Conservation (phyloP, 2,888 invertebrate genomes). For the Cryptosula pallasiana region DNA sequence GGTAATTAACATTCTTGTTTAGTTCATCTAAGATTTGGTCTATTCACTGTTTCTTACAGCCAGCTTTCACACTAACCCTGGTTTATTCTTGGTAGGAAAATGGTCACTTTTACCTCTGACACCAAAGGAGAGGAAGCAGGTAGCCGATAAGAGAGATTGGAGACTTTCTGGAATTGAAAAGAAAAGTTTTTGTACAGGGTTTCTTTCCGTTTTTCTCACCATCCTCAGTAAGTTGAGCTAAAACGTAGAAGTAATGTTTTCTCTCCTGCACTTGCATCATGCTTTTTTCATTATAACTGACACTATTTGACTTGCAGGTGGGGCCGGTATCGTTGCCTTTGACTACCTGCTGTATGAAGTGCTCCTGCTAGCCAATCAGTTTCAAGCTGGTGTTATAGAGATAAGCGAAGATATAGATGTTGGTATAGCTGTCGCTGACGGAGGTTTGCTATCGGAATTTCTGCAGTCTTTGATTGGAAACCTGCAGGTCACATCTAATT, state of each 20-base stretch:
- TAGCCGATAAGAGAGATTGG: conserved; percentile 1
- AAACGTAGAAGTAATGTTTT: too few species aligned
- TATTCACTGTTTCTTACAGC: too few species aligned
- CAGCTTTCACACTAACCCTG: too few species aligned
- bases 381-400: not conserved
- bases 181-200: not conserved
- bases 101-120: not conserved
- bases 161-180: not conserved
- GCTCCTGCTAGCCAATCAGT: not conserved
- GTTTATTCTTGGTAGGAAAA: not conserved
- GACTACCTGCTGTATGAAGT: conserved; percentile 17
- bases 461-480: not conserved
- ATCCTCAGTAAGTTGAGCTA: not conserved
- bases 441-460: not conserved
- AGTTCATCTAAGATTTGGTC: too few species aligned
- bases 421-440: not conserved
- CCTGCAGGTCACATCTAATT: not conserved
- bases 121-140: conserved; percentile 15
- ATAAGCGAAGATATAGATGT: conserved; percentile 14
- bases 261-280: too few species aligned
- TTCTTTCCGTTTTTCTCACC: not conserved
- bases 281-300: too few species aligned
- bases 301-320: too few species aligned
- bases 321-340: not conserved
- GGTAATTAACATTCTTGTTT: not conserved